Percentiles rank a stretch among this genome's conserved stretches.
Evolutionary conservation across 92 coral and sea anemone species (phyloP).

Genomic region (Heteractis magnifica): DNA sequence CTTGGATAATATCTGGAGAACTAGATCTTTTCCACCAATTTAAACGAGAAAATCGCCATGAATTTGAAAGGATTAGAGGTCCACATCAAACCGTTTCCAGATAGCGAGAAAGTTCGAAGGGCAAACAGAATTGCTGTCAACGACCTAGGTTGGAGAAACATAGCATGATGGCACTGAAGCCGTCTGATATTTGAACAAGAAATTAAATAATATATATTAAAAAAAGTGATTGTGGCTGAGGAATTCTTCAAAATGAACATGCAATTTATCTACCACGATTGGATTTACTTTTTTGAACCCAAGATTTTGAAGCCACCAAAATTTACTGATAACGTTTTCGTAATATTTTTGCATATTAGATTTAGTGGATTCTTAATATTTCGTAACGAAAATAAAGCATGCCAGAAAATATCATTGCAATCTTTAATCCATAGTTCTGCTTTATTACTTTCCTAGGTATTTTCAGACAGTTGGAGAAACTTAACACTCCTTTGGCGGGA

Average conservation of each 20-base stretch:
- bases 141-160: slow-evolving; percentile 19
- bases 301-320: too few species aligned
- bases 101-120: slow-evolving; percentile 35
- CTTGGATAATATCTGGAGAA: neutral
- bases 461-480: slow-evolving; percentile 57
- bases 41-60: neutral
- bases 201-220: neutral
- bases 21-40: neutral
- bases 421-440: neutral
- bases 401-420: neutral
- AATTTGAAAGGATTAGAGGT: neutral
- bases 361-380: neutral
- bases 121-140: slow-evolving; percentile 32
- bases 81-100: slow-evolving; percentile 3
- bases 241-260: too few species aligned
- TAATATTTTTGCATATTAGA: neutral
- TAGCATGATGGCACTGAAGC: neutral
- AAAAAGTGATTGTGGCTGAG: too few species aligned
- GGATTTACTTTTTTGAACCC: too few species aligned
- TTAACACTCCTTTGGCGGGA: slow-evolving; percentile 51
- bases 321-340: too few species aligned
- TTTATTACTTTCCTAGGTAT: slow-evolving; percentile 46
- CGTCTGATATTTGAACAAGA: neutral
- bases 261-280: too few species aligned
- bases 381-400: neutral